Conservation (phyloP, 2,888 invertebrate species). For the Tipula helvola region DNA sequence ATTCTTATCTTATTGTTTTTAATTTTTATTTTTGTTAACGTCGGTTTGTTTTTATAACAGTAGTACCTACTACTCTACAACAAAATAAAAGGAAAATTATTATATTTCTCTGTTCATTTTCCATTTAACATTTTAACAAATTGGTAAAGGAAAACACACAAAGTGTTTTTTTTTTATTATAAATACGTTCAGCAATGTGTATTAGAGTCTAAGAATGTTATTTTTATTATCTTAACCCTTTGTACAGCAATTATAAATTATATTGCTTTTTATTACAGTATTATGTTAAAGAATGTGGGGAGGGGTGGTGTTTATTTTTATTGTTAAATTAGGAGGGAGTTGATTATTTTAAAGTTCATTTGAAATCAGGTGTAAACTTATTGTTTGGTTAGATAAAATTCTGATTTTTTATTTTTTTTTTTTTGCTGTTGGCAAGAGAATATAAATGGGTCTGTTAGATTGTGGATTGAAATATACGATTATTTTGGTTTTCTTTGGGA, state of each 20-base stretch:
- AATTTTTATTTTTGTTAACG: not conserved
- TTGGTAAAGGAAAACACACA: not conserved
- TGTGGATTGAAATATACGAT: not conserved
- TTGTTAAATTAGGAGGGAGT: not conserved
- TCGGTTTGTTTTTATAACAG: not conserved
- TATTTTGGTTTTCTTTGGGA: not conserved
- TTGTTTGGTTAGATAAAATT: not conserved
- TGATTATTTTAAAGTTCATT: not conserved
- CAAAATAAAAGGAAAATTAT: not conserved
- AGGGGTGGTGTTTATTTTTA: not conserved
- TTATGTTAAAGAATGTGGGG: not conserved
- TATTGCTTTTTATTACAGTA: not conserved
- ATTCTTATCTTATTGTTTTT: not conserved
- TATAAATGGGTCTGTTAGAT: not conserved
- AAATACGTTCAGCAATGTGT: not conserved
- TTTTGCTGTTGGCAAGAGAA: not conserved
- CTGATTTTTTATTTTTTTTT: not conserved
- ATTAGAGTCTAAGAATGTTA: not conserved
- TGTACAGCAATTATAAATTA: not conserved
- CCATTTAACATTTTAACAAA: slow-evolving; percentile 4
- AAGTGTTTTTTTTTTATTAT: not conserved
- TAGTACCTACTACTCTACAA: not conserved
- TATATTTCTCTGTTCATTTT: not conserved
- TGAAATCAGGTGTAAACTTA: not conserved
- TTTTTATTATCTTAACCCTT: slow-evolving; percentile 4